A percentile compares a stretch with the other conserved stretches of the same genome.
Evolutionary conservation across 2,888 invertebrate species (phyloP).

Genomic region (Sceliomorpha sp.): DNA sequence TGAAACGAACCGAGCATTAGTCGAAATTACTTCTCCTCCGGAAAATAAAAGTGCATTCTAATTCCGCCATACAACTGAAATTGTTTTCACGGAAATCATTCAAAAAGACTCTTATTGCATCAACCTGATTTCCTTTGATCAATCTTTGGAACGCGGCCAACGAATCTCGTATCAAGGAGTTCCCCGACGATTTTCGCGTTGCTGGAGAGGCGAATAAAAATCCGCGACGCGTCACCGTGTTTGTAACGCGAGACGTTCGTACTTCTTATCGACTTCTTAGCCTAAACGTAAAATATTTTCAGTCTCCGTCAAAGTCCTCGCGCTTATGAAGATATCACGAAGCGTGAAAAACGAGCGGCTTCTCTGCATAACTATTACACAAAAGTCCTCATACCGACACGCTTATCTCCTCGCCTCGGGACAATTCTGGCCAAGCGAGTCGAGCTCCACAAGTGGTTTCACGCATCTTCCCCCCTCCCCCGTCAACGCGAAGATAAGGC

Average conservation of each 20-base stretch:
- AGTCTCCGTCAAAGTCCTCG: no score
- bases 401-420: constrained; percentile 29
- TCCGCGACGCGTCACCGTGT: no score
- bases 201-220: no score
- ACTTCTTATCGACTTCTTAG: no score
- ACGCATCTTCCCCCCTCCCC: no score
- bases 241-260: no score
- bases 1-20: no score
- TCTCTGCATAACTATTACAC: constrained; percentile 29
- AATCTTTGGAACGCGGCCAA: constrained; percentile 42
- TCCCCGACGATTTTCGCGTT: constrained; percentile 23
- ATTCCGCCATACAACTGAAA: constrained; percentile 35
- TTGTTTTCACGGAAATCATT: constrained; percentile 41
- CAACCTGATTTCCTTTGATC: constrained; percentile 43
- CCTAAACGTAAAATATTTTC: no score
- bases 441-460: constrained; percentile 33
- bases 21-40: no score
- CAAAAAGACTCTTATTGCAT: constrained; percentile 36
- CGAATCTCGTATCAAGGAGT: constrained; percentile 38
- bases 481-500: constrained; percentile 11
- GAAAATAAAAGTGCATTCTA: constrained; percentile 24
- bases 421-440: constrained; percentile 19
- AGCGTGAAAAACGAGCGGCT: constrained; percentile 27
- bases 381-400: constrained; percentile 28
- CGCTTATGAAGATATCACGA: constrained; percentile 24